Evolutionary conservation across 1,140 invertebrate genomes (phyloP).

Genomic region (Conus ventricosus): DNA sequence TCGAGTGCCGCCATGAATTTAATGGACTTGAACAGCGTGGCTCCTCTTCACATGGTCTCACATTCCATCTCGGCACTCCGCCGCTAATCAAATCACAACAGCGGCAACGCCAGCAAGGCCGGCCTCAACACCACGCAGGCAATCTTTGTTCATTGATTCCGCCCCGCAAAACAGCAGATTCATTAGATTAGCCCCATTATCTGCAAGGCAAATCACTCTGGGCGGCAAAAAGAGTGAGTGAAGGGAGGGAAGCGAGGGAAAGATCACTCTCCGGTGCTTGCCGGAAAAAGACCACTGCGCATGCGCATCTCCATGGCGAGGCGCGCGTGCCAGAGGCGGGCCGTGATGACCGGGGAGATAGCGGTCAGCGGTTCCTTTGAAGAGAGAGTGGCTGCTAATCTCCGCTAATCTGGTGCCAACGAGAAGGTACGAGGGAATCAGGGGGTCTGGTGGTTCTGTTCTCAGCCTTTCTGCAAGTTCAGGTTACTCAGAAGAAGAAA

Average conservation of each 20-base stretch:
- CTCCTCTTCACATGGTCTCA: background rate
- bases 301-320: slow-evolving; percentile 5
- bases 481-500: background rate
- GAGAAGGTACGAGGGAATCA: background rate
- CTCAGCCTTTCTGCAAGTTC: background rate
- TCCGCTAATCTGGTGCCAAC: slow-evolving; percentile 23
- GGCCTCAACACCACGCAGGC: background rate
- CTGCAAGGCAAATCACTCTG: slow-evolving; percentile 13
- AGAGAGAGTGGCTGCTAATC: slow-evolving; percentile 35
- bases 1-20: background rate
- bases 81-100: slow-evolving; percentile 33
- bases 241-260: background rate
- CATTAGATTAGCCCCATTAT: slow-evolving; percentile 36
- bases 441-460: background rate
- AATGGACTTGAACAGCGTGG: background rate
- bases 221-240: background rate
- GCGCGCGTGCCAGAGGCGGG: slow-evolving; percentile 29
- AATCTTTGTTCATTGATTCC: slow-evolving; percentile 22
- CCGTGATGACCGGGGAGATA: slow-evolving; percentile 32
- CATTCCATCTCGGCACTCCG: slow-evolving; percentile 16
- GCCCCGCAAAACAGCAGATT: slow-evolving; percentile 27
- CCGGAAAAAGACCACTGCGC: background rate
- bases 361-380: slow-evolving; percentile 22
- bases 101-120: background rate
- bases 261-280: no score